Base-by-base conservation (phyloP, 2,113 vertebrate genomes). In the Cromileptes altivelis region DNA sequence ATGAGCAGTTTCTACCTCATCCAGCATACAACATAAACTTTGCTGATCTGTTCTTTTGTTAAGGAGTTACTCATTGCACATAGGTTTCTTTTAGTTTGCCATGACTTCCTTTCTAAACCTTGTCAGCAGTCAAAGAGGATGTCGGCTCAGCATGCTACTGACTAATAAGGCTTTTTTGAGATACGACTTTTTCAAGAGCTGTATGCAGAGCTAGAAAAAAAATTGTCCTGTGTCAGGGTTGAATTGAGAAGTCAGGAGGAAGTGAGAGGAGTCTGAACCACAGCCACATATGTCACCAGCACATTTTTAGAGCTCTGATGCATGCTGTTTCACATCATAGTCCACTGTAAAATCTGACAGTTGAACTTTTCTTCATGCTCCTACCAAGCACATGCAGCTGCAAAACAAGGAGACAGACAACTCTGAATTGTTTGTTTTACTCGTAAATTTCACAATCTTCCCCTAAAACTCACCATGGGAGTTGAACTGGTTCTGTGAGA, bases 231-330 rank as follows among this genome's bases (percentile, higher is more conserved):
- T 81, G 69, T 85, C 63, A 72, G 21, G 17, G 57, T 77, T 90
- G 65, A 86, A 78, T 3, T 75, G 83, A 93, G 95, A 95, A 96
- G 93, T 96, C 92, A 95, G 89, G 93, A 92, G 96, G 96, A 97
- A 97, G 95, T 96, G 95, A 96, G 92, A 94, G 10, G 53, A 70
- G 74, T 61, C 71, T 74, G 86, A 96, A 95, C 95, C 95, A 94
- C 96, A 95, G 56, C 75, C 77, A 85, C 42, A 56, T 74, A 63
- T 50, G 30, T 85, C 75, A 70, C 9, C 0, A 11, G 33, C 27
- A 70, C 45, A 33, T 60, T 71, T 63, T 67, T 25, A 55, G 2
- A 49, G 56, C 61, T 2, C 4, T 30, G 45, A 70, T 70, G 17
- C 10, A 4, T 60, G 19, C 10, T 42, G 33, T 53, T 74, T 81